Conservation (phyloP, 2,113 vertebrate genomes). For the Notothenia coriiceps region DNA sequence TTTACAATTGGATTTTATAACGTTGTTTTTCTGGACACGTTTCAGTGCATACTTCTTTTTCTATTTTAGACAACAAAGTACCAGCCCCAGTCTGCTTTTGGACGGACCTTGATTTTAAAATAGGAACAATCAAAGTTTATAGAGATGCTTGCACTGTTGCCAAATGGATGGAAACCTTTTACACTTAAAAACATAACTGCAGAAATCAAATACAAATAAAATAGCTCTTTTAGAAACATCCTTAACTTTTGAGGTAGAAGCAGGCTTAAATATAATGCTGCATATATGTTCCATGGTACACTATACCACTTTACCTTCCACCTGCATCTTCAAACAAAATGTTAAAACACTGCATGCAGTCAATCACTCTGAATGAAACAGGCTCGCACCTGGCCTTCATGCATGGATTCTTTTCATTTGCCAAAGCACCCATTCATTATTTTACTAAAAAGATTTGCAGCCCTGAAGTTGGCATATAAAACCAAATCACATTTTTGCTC, state of each 20-base stretch:
- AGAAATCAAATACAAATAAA: constrained; percentile 8
- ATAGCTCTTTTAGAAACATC: constrained; percentile 23
- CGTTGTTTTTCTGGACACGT: constrained; percentile 58
- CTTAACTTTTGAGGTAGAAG: background rate
- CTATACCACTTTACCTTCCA: constrained; percentile 29
- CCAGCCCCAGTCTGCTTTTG: constrained; percentile 20
- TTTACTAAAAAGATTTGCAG: constrained; percentile 30
- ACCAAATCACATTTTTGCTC: constrained; percentile 38
- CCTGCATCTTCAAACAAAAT: constrained; percentile 54
- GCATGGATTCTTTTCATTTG: constrained; percentile 53
- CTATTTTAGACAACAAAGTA: constrained; percentile 32
- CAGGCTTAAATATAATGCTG: background rate
- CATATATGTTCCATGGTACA: constrained; percentile 5
- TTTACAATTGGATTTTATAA: constrained; percentile 62
- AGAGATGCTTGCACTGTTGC: constrained; percentile 25
- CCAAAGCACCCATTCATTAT: constrained; percentile 53
- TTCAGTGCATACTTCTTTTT: constrained; percentile 37
- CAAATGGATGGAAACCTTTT: constrained; percentile 50
- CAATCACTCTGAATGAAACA: constrained; percentile 42
- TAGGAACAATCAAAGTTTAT: constrained; percentile 44
- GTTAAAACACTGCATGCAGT: constrained; percentile 36
- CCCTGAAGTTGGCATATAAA: constrained; percentile 29
- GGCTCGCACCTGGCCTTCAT: constrained; percentile 55
- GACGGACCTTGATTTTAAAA: constrained; percentile 54
- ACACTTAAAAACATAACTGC: constrained; percentile 22